Evolutionary conservation across 2,888 invertebrate species (phyloP).

Genomic region (Ennomos quercinarius): DNA sequence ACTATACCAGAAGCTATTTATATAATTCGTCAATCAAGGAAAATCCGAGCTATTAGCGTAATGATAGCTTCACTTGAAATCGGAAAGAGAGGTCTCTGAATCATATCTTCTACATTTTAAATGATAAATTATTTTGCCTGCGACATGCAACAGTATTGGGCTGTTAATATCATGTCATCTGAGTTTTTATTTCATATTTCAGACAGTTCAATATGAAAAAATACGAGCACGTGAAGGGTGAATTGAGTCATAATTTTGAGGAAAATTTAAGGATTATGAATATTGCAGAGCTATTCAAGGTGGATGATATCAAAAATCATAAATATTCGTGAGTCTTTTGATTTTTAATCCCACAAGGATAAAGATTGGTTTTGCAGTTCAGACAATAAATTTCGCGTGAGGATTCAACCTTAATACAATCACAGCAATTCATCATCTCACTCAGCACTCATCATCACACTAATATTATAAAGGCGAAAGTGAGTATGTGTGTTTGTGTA

Average conservation of each 20-base stretch:
- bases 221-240: slow-evolving; percentile 24
- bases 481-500: too few relatives aligned
- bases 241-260: slow-evolving; percentile 32
- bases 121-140: slow-evolving; percentile 29
- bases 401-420: too few relatives aligned
- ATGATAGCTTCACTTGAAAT: slow-evolving; percentile 16
- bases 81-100: slow-evolving; percentile 12
- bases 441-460: slow-evolving; percentile 4
- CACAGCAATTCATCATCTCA: slow-evolving; percentile 1
- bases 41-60: not conserved
- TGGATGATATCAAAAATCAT: not conserved
- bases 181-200: slow-evolving; percentile 27
- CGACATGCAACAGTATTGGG: slow-evolving; percentile 19
- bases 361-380: too few relatives aligned
- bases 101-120: slow-evolving; percentile 16
- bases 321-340: too few relatives aligned
- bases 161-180: slow-evolving; percentile 20
- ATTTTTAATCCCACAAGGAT: too few relatives aligned
- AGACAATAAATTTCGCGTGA: too few relatives aligned
- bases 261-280: slow-evolving; percentile 12
- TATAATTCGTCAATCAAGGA: not conserved
- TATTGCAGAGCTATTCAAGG: not conserved
- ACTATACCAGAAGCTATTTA: not conserved
- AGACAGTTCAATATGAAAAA: slow-evolving; percentile 35
- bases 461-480: too few relatives aligned